Evolutionary conservation across 1,140 invertebrate genomes (phyloP).

Genomic region (Trichomalopsis sarcophagae): DNA sequence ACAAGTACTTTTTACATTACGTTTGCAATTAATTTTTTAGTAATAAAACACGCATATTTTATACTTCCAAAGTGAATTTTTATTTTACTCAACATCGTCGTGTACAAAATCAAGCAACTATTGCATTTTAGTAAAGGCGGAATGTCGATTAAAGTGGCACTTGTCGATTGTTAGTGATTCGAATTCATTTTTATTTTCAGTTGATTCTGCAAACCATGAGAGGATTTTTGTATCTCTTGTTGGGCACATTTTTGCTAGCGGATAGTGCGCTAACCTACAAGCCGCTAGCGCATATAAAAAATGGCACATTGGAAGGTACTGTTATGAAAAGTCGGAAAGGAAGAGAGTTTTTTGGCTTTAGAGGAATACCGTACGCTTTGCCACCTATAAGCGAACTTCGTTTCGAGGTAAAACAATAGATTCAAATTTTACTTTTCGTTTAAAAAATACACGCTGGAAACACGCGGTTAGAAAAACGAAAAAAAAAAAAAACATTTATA

Average conservation of each 20-base stretch:
- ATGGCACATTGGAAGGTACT: slow-evolving; percentile 68
- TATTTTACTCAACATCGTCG: background rate
- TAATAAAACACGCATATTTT: background rate
- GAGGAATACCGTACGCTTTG: slow-evolving; percentile 77
- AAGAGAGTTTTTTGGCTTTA: slow-evolving; percentile 72
- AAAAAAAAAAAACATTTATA: background rate
- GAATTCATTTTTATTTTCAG: background rate
- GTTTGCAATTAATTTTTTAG: background rate
- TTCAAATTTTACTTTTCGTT: slow-evolving; percentile 28
- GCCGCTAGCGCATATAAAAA: slow-evolving; percentile 62
- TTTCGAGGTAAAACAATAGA: slow-evolving; percentile 72
- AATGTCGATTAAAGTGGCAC: background rate
- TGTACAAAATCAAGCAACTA: background rate
- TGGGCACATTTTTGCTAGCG: slow-evolving; percentile 19
- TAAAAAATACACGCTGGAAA: slow-evolving; percentile 12
- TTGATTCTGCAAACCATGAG: background rate
- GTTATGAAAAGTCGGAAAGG: slow-evolving; percentile 65
- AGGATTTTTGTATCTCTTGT: background rate
- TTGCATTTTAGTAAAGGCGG: background rate
- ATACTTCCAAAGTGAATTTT: background rate
- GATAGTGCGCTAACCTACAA: background rate
- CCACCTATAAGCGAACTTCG: slow-evolving; percentile 76
- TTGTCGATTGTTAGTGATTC: background rate
- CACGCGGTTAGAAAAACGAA: slow-evolving; percentile 13
- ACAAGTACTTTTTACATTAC: background rate